Evolutionary conservation across 1,140 invertebrate species (phyloP), one percentile per base, ranked within the genome.

Genomic region (Sycobia sp.): DNA sequence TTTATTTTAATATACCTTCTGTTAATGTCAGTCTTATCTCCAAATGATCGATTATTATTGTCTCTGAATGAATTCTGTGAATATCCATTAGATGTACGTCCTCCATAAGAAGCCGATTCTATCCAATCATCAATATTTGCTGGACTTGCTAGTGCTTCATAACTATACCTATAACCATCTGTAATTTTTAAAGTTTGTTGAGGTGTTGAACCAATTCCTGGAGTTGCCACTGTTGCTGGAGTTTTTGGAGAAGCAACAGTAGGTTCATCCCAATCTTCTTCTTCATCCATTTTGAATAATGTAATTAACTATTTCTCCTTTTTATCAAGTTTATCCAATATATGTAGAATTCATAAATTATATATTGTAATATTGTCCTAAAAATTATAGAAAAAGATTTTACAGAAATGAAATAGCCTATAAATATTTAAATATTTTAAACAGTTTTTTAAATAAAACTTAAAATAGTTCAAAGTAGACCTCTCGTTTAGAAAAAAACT

Each of bases 61-160:
- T 62, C 49, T 25, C 41, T 56, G 20, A 54, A 62, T 32, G 47
- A 50, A 58, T 20, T 64, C 39, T 53, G 39, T 3, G 29, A 29
- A 54, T 44, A 65, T 36, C 55, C 62, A 65, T 46, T 54, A 32
- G 14, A 46, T 41, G 27, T 14, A 4, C 39, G 39, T 39, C 38
- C 47, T 54, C 41, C 63, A 55, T 47, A 65, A 1, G 63, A 55
- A 16, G 57, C 32, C 9, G 41, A 22, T 20, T 65, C 63, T 7
- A 49, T 38, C 63, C 63, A 65, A 34, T 65, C 63, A 1, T 65
- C 63, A 55, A 65, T 60, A 49, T 65, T 65, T 10, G 63, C 63
- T 20, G 63, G 63, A 51, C 63, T 65, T 22, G 56, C 36, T 14
- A 23, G 34, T 7, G 63, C 63, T 50, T 65, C 63, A 38, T 65